Conservation (phyloP, 2,888 invertebrate genomes). For the Fragum sueziense region DNA sequence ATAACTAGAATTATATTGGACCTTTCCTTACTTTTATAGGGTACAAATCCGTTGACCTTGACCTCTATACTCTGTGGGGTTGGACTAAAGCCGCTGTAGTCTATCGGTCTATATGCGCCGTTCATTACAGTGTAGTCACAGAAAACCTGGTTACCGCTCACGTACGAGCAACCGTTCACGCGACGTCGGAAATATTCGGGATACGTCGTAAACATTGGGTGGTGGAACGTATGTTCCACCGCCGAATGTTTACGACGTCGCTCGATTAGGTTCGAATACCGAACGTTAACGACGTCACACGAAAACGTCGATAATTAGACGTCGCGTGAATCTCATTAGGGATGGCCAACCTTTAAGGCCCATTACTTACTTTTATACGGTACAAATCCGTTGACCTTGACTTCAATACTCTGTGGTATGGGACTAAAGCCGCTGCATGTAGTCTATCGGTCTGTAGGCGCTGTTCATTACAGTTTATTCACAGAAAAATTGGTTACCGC, state of each 20-base stretch:
- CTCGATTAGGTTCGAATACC: no score
- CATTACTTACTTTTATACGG: constrained; percentile 25
- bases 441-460: constrained; percentile 40
- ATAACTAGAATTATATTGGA: no score
- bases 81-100: constrained; percentile 35
- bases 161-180: constrained; percentile 33
- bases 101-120: constrained; percentile 35
- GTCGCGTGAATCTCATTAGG: no score
- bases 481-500: constrained; percentile 35
- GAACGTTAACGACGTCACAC: no score
- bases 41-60: constrained; percentile 29
- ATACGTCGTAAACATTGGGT: no score
- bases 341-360: no score
- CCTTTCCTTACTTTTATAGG: constrained; percentile 20
- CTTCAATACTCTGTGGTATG: constrained; percentile 35
- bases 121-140: constrained; percentile 51
- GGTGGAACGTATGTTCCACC: no score
- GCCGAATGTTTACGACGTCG: no score
- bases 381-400: constrained; percentile 29
- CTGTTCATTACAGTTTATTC: constrained; percentile 44
- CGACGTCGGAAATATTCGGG: no score
- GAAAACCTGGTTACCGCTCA: constrained; percentile 26
- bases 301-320: no score
- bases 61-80: constrained; percentile 42
- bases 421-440: constrained; percentile 37